Evolutionary conservation across 2,888 invertebrate genomes (phyloP).

Genomic region (Lottia gigantea): DNA sequence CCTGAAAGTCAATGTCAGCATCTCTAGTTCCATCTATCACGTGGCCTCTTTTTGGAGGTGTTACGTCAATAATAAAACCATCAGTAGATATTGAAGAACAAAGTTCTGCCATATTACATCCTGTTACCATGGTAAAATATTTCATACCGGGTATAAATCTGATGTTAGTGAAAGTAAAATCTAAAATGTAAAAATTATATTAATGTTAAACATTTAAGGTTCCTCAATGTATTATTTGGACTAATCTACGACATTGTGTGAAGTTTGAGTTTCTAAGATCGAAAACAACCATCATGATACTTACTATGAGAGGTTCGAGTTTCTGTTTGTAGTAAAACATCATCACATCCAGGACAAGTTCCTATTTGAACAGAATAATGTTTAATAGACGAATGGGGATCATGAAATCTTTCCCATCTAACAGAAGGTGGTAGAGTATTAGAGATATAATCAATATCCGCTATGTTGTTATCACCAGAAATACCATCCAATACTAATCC

Average conservation of each 20-base stretch:
- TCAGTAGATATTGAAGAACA: constrained; percentile 44
- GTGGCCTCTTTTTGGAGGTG: constrained; percentile 38
- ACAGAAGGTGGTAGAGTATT: constrained; percentile 24
- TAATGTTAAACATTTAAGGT: too few species aligned
- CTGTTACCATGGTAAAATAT: constrained; percentile 38
- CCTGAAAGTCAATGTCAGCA: constrained; percentile 41
- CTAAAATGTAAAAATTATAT: background rate
- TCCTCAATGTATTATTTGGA: too few species aligned
- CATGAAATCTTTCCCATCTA: constrained; percentile 38
- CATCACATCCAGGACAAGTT: constrained; percentile 33
- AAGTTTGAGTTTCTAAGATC: too few species aligned
- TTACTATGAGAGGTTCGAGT: constrained; percentile 27
- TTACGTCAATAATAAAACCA: constrained; percentile 45
- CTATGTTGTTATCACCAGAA: too few species aligned
- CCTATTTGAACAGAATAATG: constrained; percentile 37
- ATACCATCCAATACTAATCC: constrained; percentile 19
- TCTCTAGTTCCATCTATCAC: constrained; percentile 40
- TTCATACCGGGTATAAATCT: background rate
- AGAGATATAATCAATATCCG: constrained; percentile 33
- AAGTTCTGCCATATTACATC: constrained; percentile 42
- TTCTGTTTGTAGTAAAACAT: constrained; percentile 26
- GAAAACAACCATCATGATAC: background rate
- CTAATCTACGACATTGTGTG: too few species aligned
- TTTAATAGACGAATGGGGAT: constrained; percentile 33
- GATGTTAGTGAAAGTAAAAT: background rate